phyloP scores from a whole-genome alignment of 2,888 invertebrate species.

The Linnaemya tessellans region DNA sequence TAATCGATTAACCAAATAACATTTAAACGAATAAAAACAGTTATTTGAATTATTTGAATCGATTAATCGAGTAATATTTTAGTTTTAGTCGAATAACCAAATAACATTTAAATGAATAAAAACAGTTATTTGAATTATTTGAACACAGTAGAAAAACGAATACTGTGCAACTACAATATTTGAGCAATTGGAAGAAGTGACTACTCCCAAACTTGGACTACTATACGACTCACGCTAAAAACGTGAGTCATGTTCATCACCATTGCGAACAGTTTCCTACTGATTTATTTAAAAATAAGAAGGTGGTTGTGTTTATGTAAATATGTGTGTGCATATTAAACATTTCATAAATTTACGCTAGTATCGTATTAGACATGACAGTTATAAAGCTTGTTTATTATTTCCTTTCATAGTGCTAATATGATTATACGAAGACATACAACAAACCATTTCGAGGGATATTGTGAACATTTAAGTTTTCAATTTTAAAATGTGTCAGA shows the following conservation, averaged over 20 bases:
- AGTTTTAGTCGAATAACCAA: no score
- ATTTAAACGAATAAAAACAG: no score
- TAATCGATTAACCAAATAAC: no score
- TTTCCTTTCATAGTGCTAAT: conserved; percentile 23
- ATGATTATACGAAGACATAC: conserved; percentile 32
- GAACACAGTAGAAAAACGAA: no score
- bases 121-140: no score
- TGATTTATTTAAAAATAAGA: not conserved
- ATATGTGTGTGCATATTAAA: not conserved
- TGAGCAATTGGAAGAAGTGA: no score
- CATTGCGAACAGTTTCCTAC: not conserved
- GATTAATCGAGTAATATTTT: no score
- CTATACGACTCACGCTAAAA: not conserved
- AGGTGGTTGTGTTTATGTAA: no score
- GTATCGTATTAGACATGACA: conserved; percentile 22
- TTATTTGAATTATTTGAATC: no score
- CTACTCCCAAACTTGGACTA: no score
- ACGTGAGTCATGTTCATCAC: not conserved
- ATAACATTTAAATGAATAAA: no score
- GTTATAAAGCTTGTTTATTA: conserved; percentile 29
- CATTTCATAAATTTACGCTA: conserved; percentile 20
- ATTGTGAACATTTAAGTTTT: not conserved
- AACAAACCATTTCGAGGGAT: conserved; percentile 12
- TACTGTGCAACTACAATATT: no score
- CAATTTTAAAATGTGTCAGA: not conserved